Conservation (phyloP, 2,113 vertebrate genomes). For the Perognathus longimembris region DNA sequence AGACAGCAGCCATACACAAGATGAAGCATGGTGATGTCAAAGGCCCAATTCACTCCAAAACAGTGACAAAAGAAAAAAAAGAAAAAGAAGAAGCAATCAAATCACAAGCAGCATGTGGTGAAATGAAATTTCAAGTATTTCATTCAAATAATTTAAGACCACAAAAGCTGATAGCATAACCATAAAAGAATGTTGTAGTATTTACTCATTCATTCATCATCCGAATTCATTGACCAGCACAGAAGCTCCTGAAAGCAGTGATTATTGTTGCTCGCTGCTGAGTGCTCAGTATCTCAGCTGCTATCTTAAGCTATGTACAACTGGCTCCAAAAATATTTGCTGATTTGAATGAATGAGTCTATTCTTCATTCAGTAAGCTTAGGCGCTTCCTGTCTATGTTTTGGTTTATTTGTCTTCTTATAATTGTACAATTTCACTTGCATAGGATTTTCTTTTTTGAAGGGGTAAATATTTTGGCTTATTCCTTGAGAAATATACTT, state of each 20-base stretch:
- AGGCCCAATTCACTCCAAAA: slow-evolving; percentile 5
- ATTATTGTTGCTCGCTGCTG: background rate
- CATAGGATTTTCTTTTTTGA: background rate
- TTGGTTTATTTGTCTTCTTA: background rate
- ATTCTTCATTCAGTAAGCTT: background rate
- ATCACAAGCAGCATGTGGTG: slow-evolving; percentile 26
- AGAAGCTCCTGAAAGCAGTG: background rate
- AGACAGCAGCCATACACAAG: background rate
- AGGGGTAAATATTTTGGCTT: background rate
- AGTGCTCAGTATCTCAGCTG: background rate
- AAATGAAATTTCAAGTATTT: slow-evolving; percentile 71
- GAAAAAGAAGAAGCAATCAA: background rate
- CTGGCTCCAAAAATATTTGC: slow-evolving; percentile 30
- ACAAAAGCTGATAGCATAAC: slow-evolving; percentile 39
- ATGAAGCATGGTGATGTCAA: background rate
- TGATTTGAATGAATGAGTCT: slow-evolving; percentile 1
- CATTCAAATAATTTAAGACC: slow-evolving; percentile 67
- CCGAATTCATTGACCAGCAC: slow-evolving; percentile 8
- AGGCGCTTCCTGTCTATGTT: background rate
- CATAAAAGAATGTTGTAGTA: slow-evolving; percentile 38
- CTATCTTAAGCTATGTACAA: background rate
- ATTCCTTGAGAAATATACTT: background rate
- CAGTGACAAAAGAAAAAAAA: too few species aligned
- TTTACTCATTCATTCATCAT: slow-evolving; percentile 51
- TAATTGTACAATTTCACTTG: background rate